Conservation (phyloP, 2,797 vertebrate species). For the Artibeus jamaicensis region DNA sequence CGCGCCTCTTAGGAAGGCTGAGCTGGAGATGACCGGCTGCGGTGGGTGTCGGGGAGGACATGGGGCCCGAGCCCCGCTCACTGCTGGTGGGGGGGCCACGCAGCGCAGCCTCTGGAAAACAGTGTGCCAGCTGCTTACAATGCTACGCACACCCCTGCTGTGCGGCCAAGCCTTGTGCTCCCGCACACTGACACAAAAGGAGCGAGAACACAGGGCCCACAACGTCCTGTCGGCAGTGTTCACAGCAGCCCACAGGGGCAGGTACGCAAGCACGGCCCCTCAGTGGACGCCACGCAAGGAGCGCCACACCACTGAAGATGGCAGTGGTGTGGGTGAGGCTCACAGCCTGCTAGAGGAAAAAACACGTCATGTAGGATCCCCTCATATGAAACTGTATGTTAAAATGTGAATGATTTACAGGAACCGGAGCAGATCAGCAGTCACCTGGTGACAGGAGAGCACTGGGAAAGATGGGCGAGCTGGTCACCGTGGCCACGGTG, state of each 20-base stretch:
- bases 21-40: not conserved
- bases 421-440: not conserved
- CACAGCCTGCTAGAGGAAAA: not conserved
- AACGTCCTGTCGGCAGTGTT: not conserved
- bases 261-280: not conserved
- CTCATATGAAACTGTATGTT: not conserved
- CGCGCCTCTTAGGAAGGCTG: not conserved
- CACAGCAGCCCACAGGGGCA: not conserved
- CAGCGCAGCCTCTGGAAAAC: not conserved
- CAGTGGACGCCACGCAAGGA: not conserved
- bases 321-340: not conserved
- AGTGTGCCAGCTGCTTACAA: not conserved
- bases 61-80: not conserved
- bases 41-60: no score
- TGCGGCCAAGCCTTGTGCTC: not conserved
- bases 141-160: not conserved
- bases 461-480: not conserved
- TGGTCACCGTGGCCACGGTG: not conserved
- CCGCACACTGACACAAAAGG: not conserved
- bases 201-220: not conserved
- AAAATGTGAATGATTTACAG: not conserved
- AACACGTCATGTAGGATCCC: not conserved
- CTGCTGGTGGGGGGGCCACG: not conserved
- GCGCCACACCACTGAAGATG: not conserved
- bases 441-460: not conserved